These are phyloP conservation scores for Hoplostethus atlanticus DNA, from an alignment of 2,797 vertebrate genomes.

Conservation along the genomic window DNA sequence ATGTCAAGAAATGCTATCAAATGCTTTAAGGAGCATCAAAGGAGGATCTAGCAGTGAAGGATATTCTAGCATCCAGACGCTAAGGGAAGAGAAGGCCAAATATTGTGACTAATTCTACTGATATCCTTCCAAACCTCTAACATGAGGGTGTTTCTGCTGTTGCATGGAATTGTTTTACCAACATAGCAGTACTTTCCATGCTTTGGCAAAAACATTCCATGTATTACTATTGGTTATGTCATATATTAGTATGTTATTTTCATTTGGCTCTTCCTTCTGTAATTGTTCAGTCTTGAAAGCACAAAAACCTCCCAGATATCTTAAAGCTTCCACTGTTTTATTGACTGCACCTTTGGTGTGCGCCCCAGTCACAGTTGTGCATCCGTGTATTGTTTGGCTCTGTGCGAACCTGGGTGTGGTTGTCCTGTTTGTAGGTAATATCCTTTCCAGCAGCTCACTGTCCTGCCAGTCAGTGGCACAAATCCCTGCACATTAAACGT, in stretches of 20 bases:
- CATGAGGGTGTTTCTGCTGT: not conserved
- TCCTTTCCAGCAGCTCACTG: conserved; percentile 40
- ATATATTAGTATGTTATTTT: not conserved
- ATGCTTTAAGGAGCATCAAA: conserved; percentile 14
- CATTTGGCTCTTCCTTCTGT: conserved; percentile 8
- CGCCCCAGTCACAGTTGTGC: conserved; percentile 32
- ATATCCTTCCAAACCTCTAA: conserved; percentile 36
- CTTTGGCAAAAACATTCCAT: conserved; percentile 13
- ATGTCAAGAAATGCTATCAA: conserved; percentile 4
- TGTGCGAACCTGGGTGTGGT: conserved; percentile 65
- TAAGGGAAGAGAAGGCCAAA: too few relatives aligned
- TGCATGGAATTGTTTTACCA: conserved; percentile 9
- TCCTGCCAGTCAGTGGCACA: conserved; percentile 33
- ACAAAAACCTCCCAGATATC: conserved; percentile 21
- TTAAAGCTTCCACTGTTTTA: conserved; percentile 10
- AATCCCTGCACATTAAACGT: conserved; percentile 26
- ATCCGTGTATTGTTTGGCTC: conserved; percentile 73
- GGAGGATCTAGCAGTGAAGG: not conserved
- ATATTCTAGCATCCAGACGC: too few relatives aligned
- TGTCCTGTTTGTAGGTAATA: conserved; percentile 64
- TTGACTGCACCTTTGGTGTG: conserved; percentile 52
- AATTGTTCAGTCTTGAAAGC: conserved; percentile 16
- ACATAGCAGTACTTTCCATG: conserved; percentile 42
- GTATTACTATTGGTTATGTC: not conserved
- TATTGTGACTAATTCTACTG: conserved; percentile 9